Evolutionary conservation across 2,888 invertebrate genomes (phyloP).

Genomic region (Oscheius myriophilus): DNA sequence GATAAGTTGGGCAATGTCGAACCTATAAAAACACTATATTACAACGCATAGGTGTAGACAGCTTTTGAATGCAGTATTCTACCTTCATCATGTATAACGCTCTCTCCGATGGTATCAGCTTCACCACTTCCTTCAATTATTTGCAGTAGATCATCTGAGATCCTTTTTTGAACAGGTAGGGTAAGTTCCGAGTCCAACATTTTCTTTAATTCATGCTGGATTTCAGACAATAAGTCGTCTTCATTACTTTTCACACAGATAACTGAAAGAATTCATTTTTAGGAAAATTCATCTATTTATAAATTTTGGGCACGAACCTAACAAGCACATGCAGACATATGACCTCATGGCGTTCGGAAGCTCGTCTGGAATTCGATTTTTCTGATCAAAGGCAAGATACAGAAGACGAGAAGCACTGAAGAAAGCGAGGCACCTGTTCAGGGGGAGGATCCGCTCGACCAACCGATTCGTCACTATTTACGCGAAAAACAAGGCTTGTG

Average conservation of each 20-base stretch:
- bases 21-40: too few relatives aligned
- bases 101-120: background rate
- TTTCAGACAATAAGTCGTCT: conserved; percentile 9
- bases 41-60: too few relatives aligned
- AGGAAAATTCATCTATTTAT: background rate
- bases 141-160: conserved; percentile 10
- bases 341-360: too few relatives aligned
- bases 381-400: conserved; percentile 23
- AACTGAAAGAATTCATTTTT: conserved; percentile 1
- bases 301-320: conserved; percentile 4
- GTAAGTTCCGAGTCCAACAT: conserved; percentile 14
- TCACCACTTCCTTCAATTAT: conserved; percentile 23
- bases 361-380: conserved; percentile 14
- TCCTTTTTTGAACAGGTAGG: conserved; percentile 6
- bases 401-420: conserved; percentile 9
- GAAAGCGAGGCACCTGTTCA: conserved; percentile 8
- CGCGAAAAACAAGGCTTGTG: conserved; percentile 24
- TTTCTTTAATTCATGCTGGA: conserved; percentile 8
- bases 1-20: too few relatives aligned
- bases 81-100: too few relatives aligned
- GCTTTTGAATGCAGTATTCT: too few relatives aligned
- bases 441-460: conserved; percentile 17
- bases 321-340: conserved; percentile 3
- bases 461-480: conserved; percentile 16
- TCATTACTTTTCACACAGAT: background rate